Evolutionary conservation across 64 coral and sea anemone species (phyloP).

Genomic region (Stylophora pistillata): DNA sequence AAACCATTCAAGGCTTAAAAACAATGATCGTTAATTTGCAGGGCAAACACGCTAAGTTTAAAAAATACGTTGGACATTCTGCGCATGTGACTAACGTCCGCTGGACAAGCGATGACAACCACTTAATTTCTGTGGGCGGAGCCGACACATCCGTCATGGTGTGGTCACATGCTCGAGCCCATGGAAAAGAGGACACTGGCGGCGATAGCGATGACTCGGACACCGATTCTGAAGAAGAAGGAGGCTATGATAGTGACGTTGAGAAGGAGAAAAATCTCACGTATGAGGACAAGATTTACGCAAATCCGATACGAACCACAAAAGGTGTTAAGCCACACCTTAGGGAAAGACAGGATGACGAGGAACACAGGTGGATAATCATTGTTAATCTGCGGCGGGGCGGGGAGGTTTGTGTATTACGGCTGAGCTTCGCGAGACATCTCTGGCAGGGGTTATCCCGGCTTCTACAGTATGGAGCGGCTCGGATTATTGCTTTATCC

Average conservation of each 20-base stretch:
- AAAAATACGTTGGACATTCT: slow-evolving; percentile 97
- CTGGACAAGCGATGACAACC: slow-evolving; percentile 87
- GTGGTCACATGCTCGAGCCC: slow-evolving; percentile 81
- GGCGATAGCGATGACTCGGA: slow-evolving; percentile 97
- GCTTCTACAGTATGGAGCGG: too few relatives aligned
- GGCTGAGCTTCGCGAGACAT: too few relatives aligned
- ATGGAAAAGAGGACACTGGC: slow-evolving; percentile 40
- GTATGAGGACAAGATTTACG: slow-evolving; percentile 98
- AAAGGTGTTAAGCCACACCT: slow-evolving; percentile 93
- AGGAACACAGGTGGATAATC: slow-evolving; percentile 57
- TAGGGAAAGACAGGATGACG: slow-evolving; percentile 68
- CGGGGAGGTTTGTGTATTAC: neutral
- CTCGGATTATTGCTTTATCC: too few relatives aligned
- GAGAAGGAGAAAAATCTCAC: slow-evolving; percentile 86
- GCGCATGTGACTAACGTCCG: slow-evolving; percentile 98
- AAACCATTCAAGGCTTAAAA: too few relatives aligned
- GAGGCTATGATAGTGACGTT: slow-evolving; percentile 95
- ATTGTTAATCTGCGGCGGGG: too few relatives aligned
- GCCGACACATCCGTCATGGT: slow-evolving; percentile 97
- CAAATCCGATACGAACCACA: slow-evolving; percentile 85
- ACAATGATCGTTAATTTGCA: slow-evolving; percentile 5
- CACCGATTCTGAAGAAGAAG: slow-evolving; percentile 95
- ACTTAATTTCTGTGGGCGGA: slow-evolving; percentile 88
- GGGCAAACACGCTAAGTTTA: slow-evolving; percentile 96
- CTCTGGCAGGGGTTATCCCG: too few relatives aligned